Base-by-base conservation (phyloP, 2,888 invertebrate genomes). In the Drosophila cracens region DNA sequence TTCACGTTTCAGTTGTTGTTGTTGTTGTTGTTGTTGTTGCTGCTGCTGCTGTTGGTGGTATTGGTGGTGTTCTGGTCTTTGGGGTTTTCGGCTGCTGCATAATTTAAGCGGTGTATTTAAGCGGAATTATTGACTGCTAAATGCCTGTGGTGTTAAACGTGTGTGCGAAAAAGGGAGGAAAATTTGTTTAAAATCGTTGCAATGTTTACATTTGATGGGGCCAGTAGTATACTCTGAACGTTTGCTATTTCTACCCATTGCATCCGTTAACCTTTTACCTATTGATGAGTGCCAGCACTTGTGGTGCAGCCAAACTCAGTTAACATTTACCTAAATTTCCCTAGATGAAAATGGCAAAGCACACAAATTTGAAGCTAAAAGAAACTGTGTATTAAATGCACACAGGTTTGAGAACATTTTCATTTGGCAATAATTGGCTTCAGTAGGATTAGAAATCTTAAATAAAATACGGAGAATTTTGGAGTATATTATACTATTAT, bases 91-190 rank as follows among this genome's bases (percentile, higher is more conserved):
- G 53, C 57, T 49, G 66, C 61, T 90, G 75, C 81, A 85, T 85
- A 81, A 85, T 90, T 85, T 81, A 85, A 86, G 60, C 78, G 70
- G 63, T 81, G 89, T 78, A 87, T 90, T 85, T 89, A 89, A 81
- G 69, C 67, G 84, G 85, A 87, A 87, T 89, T 90, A 90, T 90
- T 89, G 90, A 71, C 87, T 87, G 78, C 67, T 70, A 76, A 83
- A 74, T 69, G 77, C 60, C 54, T 59, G 49, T 58, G 70, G 60
- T 61, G 38, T 33, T 49, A 46, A 62, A 25, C 31, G 52, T 51
- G n/a, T 60, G 38, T 10, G 18, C 18, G 21, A 52, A 31, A 58
- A 36, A 11, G 25, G 21, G 5, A 13, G 25, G 2, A 1, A 10
- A 25, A 25, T 46, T 25, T 25, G 46, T 46, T 46, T 25, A 16